Base-by-base conservation (phyloP, 2,113 vertebrate genomes). In the Lynx canadensis region DNA sequence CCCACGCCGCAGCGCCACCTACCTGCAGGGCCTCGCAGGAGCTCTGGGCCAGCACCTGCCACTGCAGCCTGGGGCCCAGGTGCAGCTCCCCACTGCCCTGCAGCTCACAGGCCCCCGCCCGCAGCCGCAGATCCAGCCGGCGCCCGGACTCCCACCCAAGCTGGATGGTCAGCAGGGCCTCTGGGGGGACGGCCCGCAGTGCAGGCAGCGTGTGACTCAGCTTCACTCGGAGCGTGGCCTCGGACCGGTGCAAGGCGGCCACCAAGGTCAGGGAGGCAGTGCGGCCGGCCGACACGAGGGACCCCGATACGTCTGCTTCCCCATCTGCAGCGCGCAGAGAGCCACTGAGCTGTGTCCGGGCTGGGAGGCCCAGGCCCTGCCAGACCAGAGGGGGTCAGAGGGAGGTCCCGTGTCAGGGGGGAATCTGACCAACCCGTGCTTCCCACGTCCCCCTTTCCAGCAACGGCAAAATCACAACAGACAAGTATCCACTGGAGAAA, bases 1-100 rank as follows among this genome's bases (percentile, higher is more conserved):
- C 66, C 1, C 3, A 1, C 7, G 5, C 55, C 48, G 14, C 4
- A 45, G n/a, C 97, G 99, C 99, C 99, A 99, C 89, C 36, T 82
- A 78, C 88, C 88, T 63, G 55, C 21, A 90, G 88, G 31, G 73
- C 36, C 81, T 98, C 98, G 87, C 99, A 99, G 97, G 99, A 99
- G 97, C 99, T 99, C 98, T 99, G 97, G 65, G 99, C 90, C 86
- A 98, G 66, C 76, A 99, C 95, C 66, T 97, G 97, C 98, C 99
- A 99, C 92, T 98, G 98, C 86, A 55, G 73, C 73, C 68, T 74
- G 80, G 45, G 99, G 90, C 3, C 90, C 21, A 98, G 90, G 16
- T 8, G 73, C 88, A 79, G 57, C 73, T 50, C 9, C 0, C 88
- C 73, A 2, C 41, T 4, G 14, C 73, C 88, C 41, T 27, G 41